These are phyloP conservation scores for Acronicta alni DNA, from an alignment of 2,888 invertebrate species.

Conservation along the genomic window DNA sequence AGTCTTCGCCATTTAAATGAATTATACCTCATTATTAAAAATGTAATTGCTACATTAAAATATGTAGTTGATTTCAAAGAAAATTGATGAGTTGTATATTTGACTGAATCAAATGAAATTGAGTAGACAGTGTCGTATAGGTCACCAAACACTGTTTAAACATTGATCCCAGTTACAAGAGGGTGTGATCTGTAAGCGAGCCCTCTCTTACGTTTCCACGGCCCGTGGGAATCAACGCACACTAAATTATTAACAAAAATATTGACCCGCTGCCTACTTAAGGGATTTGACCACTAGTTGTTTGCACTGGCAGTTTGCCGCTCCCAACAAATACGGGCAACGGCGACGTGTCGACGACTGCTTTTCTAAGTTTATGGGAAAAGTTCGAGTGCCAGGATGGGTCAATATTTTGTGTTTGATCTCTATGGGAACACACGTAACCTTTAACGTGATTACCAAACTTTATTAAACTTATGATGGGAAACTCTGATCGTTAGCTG, in stretches of 20 bases:
- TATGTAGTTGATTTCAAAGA: constrained; percentile 5
- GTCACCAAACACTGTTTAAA: constrained; percentile 70
- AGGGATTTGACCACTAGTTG: constrained; percentile 87
- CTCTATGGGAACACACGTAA: constrained; percentile 58
- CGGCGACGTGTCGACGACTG: constrained; percentile 74
- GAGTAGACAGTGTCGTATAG: constrained; percentile 49
- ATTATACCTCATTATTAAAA: constrained; percentile 9
- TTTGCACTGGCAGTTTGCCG: constrained; percentile 85
- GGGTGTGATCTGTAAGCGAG: constrained; percentile 81
- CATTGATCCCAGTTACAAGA: constrained; percentile 63
- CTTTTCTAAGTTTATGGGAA: constrained; percentile 86
- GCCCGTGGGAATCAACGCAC: constrained; percentile 82
- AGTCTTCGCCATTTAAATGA: constrained; percentile 16
- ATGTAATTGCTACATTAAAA: constrained; percentile 10
- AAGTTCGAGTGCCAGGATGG: constrained; percentile 70
- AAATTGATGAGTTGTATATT: constrained; percentile 40
- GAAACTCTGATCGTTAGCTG: constrained; percentile 14
- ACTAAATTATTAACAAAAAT: constrained; percentile 89
- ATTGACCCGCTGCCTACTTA: constrained; percentile 88
- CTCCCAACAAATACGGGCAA: constrained; percentile 76
- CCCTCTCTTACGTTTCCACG: constrained; percentile 69
- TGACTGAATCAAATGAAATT: constrained; percentile 46
- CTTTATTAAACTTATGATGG: constrained; percentile 44
- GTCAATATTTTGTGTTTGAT: constrained; percentile 76
- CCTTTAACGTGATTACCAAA: constrained; percentile 57